Conservation (phyloP, 2,888 invertebrate species). For the Sarcophaga rosellei region DNA sequence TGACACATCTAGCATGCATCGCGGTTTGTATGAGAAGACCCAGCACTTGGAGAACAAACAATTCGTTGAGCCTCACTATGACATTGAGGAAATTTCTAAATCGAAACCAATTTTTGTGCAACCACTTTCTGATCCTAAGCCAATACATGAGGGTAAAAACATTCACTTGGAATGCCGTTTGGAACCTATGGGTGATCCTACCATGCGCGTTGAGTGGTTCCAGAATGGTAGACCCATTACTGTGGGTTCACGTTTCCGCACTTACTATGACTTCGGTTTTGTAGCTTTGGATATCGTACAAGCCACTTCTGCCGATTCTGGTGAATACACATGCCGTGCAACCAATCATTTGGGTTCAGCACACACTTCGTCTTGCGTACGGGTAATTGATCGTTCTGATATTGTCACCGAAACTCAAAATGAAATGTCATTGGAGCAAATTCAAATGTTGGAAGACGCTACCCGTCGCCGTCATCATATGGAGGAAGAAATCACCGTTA, state of each 20-base stretch:
- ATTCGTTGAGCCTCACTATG: constrained; percentile 93
- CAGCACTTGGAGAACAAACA: constrained; percentile 92
- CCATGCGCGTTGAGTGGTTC: constrained; percentile 97
- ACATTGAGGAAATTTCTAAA: constrained; percentile 95
- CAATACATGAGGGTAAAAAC: constrained; percentile 93
- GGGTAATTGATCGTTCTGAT: constrained; percentile 91
- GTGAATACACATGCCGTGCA: constrained; percentile 96
- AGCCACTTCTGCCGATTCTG: constrained; percentile 95
- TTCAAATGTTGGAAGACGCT: constrained; percentile 92
- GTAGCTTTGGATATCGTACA: constrained; percentile 97
- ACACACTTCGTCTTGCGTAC: constrained; percentile 94
- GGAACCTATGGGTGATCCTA: constrained; percentile 97
- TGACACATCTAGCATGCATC: constrained; percentile 95
- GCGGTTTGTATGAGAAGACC: constrained; percentile 92
- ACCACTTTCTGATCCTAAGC: constrained; percentile 92
- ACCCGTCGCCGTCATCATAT: constrained; percentile 87
- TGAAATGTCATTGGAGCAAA: constrained; percentile 95
- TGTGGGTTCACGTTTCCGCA: constrained; percentile 95
- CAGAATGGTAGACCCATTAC: constrained; percentile 95
- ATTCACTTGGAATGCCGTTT: constrained; percentile 95
- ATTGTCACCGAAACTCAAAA: constrained; percentile 94
- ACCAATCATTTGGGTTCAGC: constrained; percentile 96
- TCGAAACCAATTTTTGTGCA: constrained; percentile 97
- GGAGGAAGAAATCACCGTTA: constrained; percentile 90
- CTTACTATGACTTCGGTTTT: constrained; percentile 98